Conservation (phyloP, 2,113 vertebrate species). For the Mirza zaza region DNA sequence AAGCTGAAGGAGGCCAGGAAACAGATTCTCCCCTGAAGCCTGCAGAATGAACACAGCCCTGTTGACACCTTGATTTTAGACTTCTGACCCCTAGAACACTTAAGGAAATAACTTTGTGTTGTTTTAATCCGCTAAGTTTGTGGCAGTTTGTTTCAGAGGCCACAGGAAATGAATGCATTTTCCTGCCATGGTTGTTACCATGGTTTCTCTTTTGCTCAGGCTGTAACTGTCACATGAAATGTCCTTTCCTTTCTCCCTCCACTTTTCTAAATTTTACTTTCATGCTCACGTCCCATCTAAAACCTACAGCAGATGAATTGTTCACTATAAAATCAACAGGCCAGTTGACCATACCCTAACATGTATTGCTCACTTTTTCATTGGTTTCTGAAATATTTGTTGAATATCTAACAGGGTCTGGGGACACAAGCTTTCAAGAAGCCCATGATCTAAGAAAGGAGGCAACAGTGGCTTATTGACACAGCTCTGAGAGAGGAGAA, state of each 20-base stretch:
- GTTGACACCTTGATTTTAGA: not conserved
- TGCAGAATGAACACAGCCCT: not conserved
- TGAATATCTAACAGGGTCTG: not conserved
- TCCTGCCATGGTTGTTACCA: not conserved
- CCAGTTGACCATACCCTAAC: not conserved
- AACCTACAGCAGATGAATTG: not conserved
- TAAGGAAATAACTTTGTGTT: not conserved
- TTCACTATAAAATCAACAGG: not conserved
- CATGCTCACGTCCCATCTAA: not conserved
- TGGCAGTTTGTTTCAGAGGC: not conserved
- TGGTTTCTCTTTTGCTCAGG: not conserved
- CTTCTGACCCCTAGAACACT: not conserved
- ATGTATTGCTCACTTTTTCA: not conserved
- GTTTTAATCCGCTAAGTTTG: not conserved
- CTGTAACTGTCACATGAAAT: not conserved
- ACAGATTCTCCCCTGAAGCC: not conserved
- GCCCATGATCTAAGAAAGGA: not conserved
- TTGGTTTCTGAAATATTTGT: not conserved
- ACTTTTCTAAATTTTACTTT: not conserved
- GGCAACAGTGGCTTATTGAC: not conserved
- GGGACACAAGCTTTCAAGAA: not conserved
- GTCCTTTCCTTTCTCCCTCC: not conserved
- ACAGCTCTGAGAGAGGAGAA: not conserved
- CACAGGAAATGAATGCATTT: not conserved
- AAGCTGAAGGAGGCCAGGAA: not conserved